Percentiles rank a stretch among this genome's conserved stretches.
Conservation (phyloP, 2,888 invertebrate genomes). For the Melinaea marsaeus region DNA sequence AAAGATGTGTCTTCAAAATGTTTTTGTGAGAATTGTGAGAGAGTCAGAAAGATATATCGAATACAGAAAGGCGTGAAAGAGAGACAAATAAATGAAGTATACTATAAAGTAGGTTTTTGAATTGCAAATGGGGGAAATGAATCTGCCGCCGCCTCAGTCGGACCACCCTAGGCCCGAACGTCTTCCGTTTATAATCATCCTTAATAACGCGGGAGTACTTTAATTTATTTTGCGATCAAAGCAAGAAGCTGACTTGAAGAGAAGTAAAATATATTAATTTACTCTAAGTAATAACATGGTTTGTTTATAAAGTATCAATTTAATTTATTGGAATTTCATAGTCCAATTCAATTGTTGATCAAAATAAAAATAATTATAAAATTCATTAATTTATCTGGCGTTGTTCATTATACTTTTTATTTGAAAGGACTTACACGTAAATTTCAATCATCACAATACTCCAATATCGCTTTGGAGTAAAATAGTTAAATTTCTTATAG, state of each 20-base stretch:
- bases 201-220: conserved; percentile 68
- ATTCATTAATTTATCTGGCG: too few species aligned
- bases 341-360: not conserved
- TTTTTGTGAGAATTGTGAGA: conserved; percentile 48
- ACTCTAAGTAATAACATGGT: conserved; percentile 15
- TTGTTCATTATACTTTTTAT: too few species aligned
- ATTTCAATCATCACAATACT: too few species aligned
- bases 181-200: conserved; percentile 69
- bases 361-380: too few species aligned
- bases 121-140: conserved; percentile 75
- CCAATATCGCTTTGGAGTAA: not conserved
- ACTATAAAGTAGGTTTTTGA: conserved; percentile 68
- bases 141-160: conserved; percentile 59
- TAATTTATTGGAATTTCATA: not conserved
- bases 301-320: conserved; percentile 12
- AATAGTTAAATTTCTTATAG: conserved; percentile 20
- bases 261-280: conserved; percentile 36
- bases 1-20: conserved; percentile 58
- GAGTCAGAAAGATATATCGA: conserved; percentile 43
- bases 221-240: conserved; percentile 69
- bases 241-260: conserved; percentile 44
- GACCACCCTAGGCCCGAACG: conserved; percentile 49
- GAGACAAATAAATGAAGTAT: conserved; percentile 49
- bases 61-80: conserved; percentile 41
- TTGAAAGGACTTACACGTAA: too few species aligned